Conservation (phyloP, 2,888 invertebrate species). For the Muscina levida region DNA sequence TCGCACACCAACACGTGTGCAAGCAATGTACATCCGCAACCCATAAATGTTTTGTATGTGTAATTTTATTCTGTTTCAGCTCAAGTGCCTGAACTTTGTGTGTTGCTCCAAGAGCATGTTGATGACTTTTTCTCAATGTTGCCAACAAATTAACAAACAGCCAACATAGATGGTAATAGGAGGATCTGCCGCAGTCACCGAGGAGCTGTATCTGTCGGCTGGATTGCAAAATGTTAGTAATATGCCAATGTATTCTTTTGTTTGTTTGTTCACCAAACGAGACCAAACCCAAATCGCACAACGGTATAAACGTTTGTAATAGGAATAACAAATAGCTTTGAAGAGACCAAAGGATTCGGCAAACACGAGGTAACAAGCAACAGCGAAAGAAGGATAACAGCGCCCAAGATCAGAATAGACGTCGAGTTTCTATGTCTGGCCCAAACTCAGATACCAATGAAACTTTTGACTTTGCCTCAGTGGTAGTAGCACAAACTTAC, state of each 20-base stretch:
- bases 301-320: slow-evolving; percentile 10
- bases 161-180: neutral
- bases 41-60: neutral
- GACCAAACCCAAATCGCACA: slow-evolving; percentile 2
- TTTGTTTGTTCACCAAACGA: neutral
- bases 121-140: slow-evolving; percentile 40
- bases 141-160: slow-evolving; percentile 47
- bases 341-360: neutral
- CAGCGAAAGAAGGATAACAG: neutral
- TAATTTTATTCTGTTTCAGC: neutral
- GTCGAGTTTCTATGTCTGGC: too few species aligned
- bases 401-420: neutral
- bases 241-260: neutral
- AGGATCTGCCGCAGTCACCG: neutral
- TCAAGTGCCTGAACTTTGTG: slow-evolving; percentile 19
- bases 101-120: neutral
- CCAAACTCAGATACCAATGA: slow-evolving; percentile 14
- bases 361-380: neutral
- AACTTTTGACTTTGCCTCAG: neutral
- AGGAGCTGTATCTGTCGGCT: neutral
- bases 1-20: neutral
- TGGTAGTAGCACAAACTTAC: too few species aligned
- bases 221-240: slow-evolving; percentile 3
- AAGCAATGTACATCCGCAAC: too few species aligned
- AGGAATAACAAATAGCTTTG: slow-evolving; percentile 29